phyloP scores from a whole-genome alignment of 2,888 invertebrate species.

The Myathropa florea region DNA sequence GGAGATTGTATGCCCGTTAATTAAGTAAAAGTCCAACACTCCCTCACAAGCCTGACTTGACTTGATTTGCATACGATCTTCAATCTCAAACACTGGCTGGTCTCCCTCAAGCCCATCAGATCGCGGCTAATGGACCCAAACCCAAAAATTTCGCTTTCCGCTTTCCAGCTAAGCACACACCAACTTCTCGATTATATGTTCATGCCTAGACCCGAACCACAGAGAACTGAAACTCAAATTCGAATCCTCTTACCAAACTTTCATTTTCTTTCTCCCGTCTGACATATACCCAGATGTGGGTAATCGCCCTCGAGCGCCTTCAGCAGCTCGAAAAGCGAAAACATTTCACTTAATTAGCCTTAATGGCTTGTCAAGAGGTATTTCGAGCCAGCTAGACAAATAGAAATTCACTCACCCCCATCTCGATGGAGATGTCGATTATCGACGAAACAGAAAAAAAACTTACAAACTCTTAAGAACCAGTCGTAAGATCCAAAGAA shows the following conservation, averaged over 20 bases:
- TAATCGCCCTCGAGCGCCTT: slow-evolving; percentile 26
- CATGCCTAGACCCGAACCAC: background rate
- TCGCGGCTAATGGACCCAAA: background rate
- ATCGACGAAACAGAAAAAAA: background rate
- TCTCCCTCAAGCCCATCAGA: background rate
- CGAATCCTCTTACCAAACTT: slow-evolving; percentile 32
- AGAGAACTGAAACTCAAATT: background rate
- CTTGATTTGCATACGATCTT: background rate
- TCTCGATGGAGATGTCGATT: slow-evolving; percentile 10
- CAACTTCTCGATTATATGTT: background rate
- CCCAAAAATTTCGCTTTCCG: slow-evolving; percentile 34
- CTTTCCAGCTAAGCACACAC: background rate
- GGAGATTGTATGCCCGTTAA: background rate
- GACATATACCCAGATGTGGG: background rate
- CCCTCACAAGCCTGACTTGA: background rate
- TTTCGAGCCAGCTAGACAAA: slow-evolving; percentile 20
- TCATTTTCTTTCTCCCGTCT: slow-evolving; percentile 20
- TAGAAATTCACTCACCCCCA: slow-evolving; percentile 38
- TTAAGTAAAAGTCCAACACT: background rate
- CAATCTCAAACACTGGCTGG: background rate
- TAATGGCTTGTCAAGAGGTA: slow-evolving; percentile 44
- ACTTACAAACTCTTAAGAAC: background rate
- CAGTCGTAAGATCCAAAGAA: background rate
- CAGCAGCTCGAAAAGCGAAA: slow-evolving; percentile 48
- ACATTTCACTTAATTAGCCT: slow-evolving; percentile 48